Conservation (phyloP, 1,140 invertebrate genomes). For the Drosophila pallidifrons region DNA sequence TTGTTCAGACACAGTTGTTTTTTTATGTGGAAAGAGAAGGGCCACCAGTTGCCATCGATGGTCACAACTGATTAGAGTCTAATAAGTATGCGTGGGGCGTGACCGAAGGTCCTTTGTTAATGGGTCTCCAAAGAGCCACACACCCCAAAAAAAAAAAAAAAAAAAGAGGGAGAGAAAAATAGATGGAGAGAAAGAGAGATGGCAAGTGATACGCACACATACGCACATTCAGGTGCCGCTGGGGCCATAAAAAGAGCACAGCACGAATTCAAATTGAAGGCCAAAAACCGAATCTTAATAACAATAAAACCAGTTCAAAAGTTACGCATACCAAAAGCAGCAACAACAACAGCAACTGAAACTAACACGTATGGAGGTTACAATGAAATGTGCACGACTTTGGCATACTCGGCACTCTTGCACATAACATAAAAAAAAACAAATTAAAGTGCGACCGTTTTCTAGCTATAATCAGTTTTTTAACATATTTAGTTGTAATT, state of each 20-base stretch:
- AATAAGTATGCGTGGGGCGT: conserved; percentile 80
- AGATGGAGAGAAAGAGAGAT: background rate
- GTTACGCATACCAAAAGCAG: conserved; percentile 47
- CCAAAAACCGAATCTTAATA: conserved; percentile 70
- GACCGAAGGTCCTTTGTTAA: conserved; percentile 69
- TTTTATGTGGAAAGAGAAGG: background rate
- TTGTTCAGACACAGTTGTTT: background rate
- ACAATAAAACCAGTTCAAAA: conserved; percentile 70
- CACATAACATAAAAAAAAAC: background rate
- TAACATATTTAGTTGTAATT: no score
- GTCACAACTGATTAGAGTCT: conserved; percentile 79
- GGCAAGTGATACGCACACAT: conserved; percentile 5
- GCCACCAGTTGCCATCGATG: conserved; percentile 75
- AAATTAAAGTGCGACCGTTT: no score
- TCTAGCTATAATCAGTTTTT: no score
- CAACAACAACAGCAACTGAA: conserved; percentile 28
- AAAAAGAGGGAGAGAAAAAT: background rate
- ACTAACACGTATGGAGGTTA: conserved; percentile 16
- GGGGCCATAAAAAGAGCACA: conserved; percentile 53
- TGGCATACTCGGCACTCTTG: no score
- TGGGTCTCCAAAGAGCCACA: conserved; percentile 70
- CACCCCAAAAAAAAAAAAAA: conserved; percentile 29
- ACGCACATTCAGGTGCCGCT: conserved; percentile 43
- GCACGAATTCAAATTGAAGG: conserved; percentile 74
- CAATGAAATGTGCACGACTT: no score